Evolutionary conservation across 2,888 invertebrate species (phyloP), one percentile per base, ranked within the genome.

Genomic region (Gnatocerus cornutus): DNA sequence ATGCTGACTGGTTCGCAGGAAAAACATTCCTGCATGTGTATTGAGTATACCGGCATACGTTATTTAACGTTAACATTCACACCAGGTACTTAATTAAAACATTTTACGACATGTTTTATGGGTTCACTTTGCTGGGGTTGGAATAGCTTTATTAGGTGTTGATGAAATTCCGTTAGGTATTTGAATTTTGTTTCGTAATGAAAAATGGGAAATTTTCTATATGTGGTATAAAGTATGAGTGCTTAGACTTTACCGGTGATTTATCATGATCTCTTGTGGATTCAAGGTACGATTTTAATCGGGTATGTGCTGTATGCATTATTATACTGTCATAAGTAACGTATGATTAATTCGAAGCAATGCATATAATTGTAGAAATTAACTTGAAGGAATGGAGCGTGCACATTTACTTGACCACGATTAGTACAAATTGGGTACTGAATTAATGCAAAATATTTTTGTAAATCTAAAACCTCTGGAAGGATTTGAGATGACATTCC

Each of bases 1-100:
- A 81, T 80, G 80, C 76, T 80, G 80, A 80, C 80, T 76, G 76
- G 78, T 80, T 80, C 74, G 71, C 76, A 79, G 78, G 77, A 75
- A 77, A 79, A 78, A 80, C 81, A 82, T 81, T 68, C 68, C 68
- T 68, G 66, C 50, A 55, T 64, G 55, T 62, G 56, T 56, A 68
- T 68, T 69, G 66, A 72, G 69, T 71, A 66, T 73, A 73, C 58
- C 72, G 72, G 74, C 75, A 76, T 76, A 76, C 69, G 71, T 72
- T 64, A 71, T 61, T 73, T 64, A 68, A 71, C 46, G 62, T 73
- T 76, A 74, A 71, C 71, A 75, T 76, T 74, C 73, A 69, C 72
- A 64, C 74, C 70, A 64, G 66, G 71, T 71, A 71, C 72, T 74
- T 78, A 77, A 78, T 78, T 77, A 75, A 78, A 74, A 71, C 74